These are phyloP conservation scores for Spodoptera littoralis DNA, from an alignment of 2,888 invertebrate genomes.

Conservation along the genomic window DNA sequence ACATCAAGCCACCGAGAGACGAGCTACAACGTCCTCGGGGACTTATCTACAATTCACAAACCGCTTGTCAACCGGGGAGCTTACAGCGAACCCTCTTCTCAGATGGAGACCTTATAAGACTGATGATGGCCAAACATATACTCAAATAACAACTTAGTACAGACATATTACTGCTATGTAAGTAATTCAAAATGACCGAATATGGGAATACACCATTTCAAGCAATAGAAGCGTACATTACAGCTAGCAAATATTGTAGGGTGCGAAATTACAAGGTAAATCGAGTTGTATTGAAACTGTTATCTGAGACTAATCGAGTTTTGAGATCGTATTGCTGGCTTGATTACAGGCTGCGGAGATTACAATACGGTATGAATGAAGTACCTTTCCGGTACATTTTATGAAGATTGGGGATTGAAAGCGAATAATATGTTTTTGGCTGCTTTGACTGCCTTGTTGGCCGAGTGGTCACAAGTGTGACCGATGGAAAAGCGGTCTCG, in stretches of 20 bases:
- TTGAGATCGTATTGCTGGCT: conserved; percentile 29
- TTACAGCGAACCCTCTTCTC: too few relatives aligned
- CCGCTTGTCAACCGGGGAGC: too few relatives aligned
- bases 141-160: too few relatives aligned
- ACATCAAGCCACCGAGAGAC: too few relatives aligned
- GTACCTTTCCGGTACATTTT: conserved; percentile 8
- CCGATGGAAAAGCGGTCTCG: too few relatives aligned
- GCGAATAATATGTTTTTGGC: too few relatives aligned
- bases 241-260: conserved; percentile 36
- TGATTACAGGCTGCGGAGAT: conserved; percentile 22
- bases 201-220: neutral
- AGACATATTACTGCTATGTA: neutral
- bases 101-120: too few relatives aligned
- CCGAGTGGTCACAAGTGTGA: too few relatives aligned
- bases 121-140: too few relatives aligned
- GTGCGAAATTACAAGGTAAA: conserved; percentile 39
- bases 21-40: too few relatives aligned
- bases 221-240: conserved; percentile 38
- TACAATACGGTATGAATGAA: conserved; percentile 7
- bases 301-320: conserved; percentile 43
- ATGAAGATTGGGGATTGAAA: neutral
- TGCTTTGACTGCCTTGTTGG: too few relatives aligned
- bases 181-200: conserved; percentile 9
- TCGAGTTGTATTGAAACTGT: conserved; percentile 42
- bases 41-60: too few relatives aligned